Evolutionary conservation across 2,797 vertebrate genomes (phyloP), one percentile per base, ranked within the genome.

Genomic region (Sebastes variabilis): DNA sequence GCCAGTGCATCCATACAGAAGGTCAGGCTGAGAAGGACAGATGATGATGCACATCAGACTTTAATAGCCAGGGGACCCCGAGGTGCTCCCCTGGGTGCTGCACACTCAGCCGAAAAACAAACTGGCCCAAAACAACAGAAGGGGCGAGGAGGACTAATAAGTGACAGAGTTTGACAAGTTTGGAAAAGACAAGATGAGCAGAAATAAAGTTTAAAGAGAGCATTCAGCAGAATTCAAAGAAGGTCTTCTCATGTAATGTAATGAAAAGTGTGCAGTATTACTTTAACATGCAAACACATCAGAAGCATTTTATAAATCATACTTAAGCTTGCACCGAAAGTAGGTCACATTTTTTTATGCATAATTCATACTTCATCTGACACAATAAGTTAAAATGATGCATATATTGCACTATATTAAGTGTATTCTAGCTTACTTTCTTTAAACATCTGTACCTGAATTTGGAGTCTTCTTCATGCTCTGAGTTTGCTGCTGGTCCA

Each of bases 401-500:
- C 24, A 32, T 16, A 5, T 11, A 29, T 54, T 7, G 38, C 16
- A 27, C 8, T 7, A 58, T 3, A 32, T 5, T 0, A 34, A 36
- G 3, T 30, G 22, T 9, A 34, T 12, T 25, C 5, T 16, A 18
- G 4, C 16, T 29, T 24, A 25, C 20, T 14, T 32, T 38, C 18
- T 9, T 4, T 0, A 54, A 14, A 22, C 2, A 22, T 18, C 18
- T 71, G 58, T 91, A 94, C 94, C 93, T 78, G 93, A 30, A 70
- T 92, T 93, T 2, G 88, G 66, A 74, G 87, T 93, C 81, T 93
- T 94, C 89, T 93, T 95, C 94, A 94, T 95, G 75, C 72, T 92
- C 75, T 42, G 80, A n/a, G 9, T 77, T 66, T 66, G 22, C 14
- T 34, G 75, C 22, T 70, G 77, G 11, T 75, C 29, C 54, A n/a